Evolutionary conservation across 2,113 vertebrate genomes (phyloP).

Genomic region (Zapornia atra): DNA sequence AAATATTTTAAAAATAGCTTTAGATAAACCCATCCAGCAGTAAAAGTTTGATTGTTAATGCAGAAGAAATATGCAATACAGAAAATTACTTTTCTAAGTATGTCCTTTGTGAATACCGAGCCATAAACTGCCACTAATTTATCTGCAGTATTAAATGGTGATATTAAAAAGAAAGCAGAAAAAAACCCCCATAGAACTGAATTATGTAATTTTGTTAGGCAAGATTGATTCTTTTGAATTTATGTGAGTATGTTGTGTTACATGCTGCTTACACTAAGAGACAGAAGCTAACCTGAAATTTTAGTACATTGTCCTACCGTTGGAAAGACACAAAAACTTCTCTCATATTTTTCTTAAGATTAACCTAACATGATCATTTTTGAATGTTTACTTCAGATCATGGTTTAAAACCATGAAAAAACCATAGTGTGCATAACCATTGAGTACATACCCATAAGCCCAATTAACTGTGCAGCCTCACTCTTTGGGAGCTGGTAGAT

Average conservation of each 20-base stretch:
- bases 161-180: not conserved
- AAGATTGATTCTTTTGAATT: not conserved
- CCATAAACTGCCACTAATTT: not conserved
- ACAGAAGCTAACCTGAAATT: not conserved
- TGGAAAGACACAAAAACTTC: not conserved
- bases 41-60: not conserved
- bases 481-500: not conserved
- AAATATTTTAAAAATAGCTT: constrained; percentile 23
- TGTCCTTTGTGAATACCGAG: not conserved
- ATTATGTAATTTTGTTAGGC: not conserved
- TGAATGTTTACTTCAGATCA: not conserved
- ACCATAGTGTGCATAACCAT: not conserved
- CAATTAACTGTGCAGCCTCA: not conserved
- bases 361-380: not conserved
- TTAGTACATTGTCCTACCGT: not conserved
- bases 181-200: not conserved
- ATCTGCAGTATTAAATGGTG: not conserved
- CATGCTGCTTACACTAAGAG: not conserved
- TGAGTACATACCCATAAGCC: not conserved
- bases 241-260: not conserved
- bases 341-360: not conserved
- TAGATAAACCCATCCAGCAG: not conserved
- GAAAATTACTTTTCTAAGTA: not conserved
- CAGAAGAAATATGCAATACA: constrained; percentile 12
- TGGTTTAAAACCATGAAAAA: not conserved